Evolutionary conservation across 1,140 invertebrate genomes (phyloP), one percentile per base, ranked within the genome.

Genomic region (Microplitis mediator): DNA sequence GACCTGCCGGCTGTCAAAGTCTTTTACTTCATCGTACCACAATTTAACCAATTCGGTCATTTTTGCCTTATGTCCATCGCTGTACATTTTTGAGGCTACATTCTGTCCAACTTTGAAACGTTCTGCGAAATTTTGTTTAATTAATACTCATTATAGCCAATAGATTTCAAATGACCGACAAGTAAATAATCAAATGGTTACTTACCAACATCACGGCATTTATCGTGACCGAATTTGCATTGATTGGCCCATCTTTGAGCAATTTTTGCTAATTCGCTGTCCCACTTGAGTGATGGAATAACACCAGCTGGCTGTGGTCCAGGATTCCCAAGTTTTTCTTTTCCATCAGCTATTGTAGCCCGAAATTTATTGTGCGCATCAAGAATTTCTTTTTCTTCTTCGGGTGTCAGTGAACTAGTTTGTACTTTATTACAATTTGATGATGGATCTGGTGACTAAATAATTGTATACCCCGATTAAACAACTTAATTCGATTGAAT

Each of bases 111-210:
- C 64, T 31, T 52, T 13, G 61, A n/a, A 35, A 4, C 14, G 32
- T 4, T 3, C 61, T 63, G 14, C 11, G 39, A 31, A 0, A 60
- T 34, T 60, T 11, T 31, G 31, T 32, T 60, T 31, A 32, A 60
- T 31, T 31, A 34, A 31, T 31, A 23, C 23, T 23, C 2, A 23
- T 23, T 23, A 2, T 31, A 60, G 3, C 0, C 8, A 14, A 8
- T 60, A 8, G 13, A 23, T 23, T 34, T 60, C 14, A 56, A 23
- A 64, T 56, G 9, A 16, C 14, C 3, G n/a, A 14, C 8, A 13
- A 9, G 1, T 60, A 3, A 34, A 31, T 60, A 6, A 60, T 72
- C 70, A 77, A 36, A 74, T n/a, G 54, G 73, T 76, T 73, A 71
- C 51, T 73, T 66, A 67, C 68, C 32, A 31, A 70, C 63, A 31